Percentiles rank a stretch among this genome's conserved stretches.
phyloP scores from a whole-genome alignment of 2,888 invertebrate genomes.

The Hydroisotoma schaefferi region DNA sequence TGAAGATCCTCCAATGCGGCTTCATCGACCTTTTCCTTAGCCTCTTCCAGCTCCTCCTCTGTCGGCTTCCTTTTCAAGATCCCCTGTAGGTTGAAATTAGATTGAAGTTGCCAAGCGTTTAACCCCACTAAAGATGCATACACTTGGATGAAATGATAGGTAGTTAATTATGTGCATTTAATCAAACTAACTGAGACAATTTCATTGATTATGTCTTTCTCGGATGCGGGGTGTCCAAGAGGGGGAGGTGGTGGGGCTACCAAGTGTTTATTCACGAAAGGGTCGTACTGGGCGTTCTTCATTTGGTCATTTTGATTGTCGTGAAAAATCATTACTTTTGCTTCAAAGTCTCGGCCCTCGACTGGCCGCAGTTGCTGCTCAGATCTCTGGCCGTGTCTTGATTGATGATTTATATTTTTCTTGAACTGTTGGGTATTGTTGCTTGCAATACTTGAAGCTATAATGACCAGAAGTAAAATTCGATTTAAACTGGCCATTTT shows the following conservation, averaged over 20 bases:
- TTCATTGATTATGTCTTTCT: conserved; percentile 19
- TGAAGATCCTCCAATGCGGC: conserved; percentile 9
- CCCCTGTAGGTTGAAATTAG: neutral
- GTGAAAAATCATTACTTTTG: conserved; percentile 15
- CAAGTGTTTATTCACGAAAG: neutral
- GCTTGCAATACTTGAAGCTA: too few relatives aligned
- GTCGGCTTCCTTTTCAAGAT: conserved; percentile 11
- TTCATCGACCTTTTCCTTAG: conserved; percentile 16
- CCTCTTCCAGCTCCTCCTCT: neutral
- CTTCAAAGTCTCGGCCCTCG: conserved; percentile 10
- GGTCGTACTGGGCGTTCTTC: neutral
- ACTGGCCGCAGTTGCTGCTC: neutral
- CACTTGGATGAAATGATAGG: too few relatives aligned
- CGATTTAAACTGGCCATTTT: too few relatives aligned
- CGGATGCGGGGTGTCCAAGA: conserved; percentile 17
- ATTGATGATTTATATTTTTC: too few relatives aligned
- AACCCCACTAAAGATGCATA: too few relatives aligned
- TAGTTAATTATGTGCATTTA: too few relatives aligned
- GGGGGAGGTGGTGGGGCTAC: neutral
- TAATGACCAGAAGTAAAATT: too few relatives aligned
- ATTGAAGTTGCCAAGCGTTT: too few relatives aligned
- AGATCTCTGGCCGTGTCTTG: too few relatives aligned
- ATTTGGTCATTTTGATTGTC: neutral
- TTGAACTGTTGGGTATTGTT: too few relatives aligned
- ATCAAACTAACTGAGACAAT: conserved; percentile 11